A percentile compares a stretch with the other conserved stretches of the same genome.
These are phyloP conservation scores for Petrolisthes manimaculis DNA, from an alignment of 2,888 invertebrate species.

Conservation along the genomic window DNA sequence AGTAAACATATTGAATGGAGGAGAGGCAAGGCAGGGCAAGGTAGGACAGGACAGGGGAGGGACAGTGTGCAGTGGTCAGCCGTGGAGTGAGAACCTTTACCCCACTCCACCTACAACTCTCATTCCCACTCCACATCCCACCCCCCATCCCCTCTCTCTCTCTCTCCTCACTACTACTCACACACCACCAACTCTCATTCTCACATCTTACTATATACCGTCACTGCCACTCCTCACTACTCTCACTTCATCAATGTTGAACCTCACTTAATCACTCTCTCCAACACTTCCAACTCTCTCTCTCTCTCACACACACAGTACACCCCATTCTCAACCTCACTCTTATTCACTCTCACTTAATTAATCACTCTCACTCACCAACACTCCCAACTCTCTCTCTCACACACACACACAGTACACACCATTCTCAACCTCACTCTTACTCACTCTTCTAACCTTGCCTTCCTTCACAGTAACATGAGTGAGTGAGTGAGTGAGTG, in stretches of 20 bases:
- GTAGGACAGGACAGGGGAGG: not conserved
- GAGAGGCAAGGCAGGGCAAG: not conserved
- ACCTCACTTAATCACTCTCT: not conserved
- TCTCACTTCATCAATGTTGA: not conserved
- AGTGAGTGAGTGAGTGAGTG: no score
- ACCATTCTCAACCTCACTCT: not conserved
- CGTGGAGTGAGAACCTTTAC: not conserved
- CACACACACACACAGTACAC: not conserved
- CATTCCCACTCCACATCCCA: not conserved
- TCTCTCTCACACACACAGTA: no score
- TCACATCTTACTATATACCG: no score
- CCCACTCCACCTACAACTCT: not conserved
- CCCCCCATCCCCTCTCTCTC: not conserved
- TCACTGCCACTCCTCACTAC: no score
- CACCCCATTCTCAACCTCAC: no score
- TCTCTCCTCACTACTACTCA: not conserved
- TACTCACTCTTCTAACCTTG: no score
- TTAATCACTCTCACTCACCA: no score
- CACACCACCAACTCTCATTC: not conserved
- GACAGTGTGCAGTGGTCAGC: not conserved
- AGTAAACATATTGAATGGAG: not conserved
- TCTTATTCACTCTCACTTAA: no score
- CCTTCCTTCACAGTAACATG: no score
- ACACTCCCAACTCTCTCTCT: no score
- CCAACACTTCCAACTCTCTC: no score